Base-by-base conservation (phyloP, 2,888 invertebrate species). In the Plagodis pulveraria region DNA sequence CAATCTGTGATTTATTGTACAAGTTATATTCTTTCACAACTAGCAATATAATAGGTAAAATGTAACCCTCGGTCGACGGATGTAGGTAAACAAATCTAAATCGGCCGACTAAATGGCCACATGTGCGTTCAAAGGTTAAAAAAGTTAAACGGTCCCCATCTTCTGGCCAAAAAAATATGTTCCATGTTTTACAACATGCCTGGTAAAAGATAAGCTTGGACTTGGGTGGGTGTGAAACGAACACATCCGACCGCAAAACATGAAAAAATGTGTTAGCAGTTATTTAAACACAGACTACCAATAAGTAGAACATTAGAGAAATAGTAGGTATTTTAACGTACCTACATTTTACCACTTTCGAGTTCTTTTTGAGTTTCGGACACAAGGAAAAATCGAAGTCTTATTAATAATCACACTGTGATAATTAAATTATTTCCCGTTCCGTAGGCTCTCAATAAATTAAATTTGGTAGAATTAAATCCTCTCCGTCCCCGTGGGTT, bases 41-140 rank as follows among this genome's bases (percentile, higher is more conserved):
- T 36, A 2, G 5, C 40, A 5, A 67, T 67, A 64, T 67, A 65
- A 73, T 73, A 79, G 80, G 78, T 81, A 77, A 79, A 70, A 69
- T 73, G 71, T 76, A 80, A 84, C 86, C 86, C 87, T 83, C 76
- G 79, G 75, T 73, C 77, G 79, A 76, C 88, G 88, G 86, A 86
- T 86, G 86, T 89, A 87, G 86, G 86, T 89, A 87, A 89, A 88
- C 87, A 87, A 83, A 81, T 80, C 74, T 83, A 83, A 83, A 83
- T 83, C 79, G 83, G 72, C 68, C 71, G 51, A 47, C 50, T 58
- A 59, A 71, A 65, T 70, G 66, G 70, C 78, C 87, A 87, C 86
- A 86, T 87, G 89, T 87, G 86, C 72, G 73, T 69, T 70, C 74
- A 76, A 78, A 78, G n/a, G 78, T 83, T 85, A 83, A 84, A 85